Base-by-base conservation (phyloP, 2,113 vertebrate species). In the Chlamydotis undulata region DNA sequence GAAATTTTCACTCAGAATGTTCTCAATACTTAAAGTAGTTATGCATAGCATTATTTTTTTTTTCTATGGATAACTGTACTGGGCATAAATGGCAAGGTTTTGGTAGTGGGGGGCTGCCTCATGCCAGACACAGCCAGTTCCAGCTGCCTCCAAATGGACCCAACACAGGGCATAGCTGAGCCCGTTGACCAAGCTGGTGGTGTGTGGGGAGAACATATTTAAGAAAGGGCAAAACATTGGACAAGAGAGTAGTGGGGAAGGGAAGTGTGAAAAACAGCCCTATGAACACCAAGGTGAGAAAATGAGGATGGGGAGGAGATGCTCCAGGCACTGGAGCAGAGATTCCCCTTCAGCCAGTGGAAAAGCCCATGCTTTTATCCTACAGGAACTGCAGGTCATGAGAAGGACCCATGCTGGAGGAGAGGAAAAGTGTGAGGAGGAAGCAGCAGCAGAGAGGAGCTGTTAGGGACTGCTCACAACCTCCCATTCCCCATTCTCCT, bases 91-190 rank as follows among this genome's bases (percentile, higher is more conserved):
- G 2, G 4, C 28, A 85, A 90, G 28, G 8, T 35, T 87, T 57
- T 83, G 13, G 17, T 60, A 75, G 43, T 0, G 0, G 24, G 3
- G 4, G 19, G 8, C 6, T 68, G 31, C 29, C 17, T 70, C 2
- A 1, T 68, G 33, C 28, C 39, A 65, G 50, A 47, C 12, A 77
- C 55, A 60, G 45, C 10, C 24, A 37, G 17, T 56, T 89, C 24
- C 33, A 71, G 29, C 35, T 65, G 29, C 26, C 14, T 81, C 24
- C 65, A 78, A 60, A 65, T 2, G 12, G 56, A 65, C 12, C n/a
- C 13, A 81, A 18, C 25, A 52, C 13, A 68, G 49, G 39, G 23
- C 24, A 59, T 2, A 59, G 24, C 17, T 64, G 12, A 79, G 9
- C 6, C 37, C 5, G 45, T 9, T 0, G 3, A 14, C 10, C 47